Evolutionary conservation across 1,140 invertebrate species (phyloP).

Genomic region (Drosophila burlai): DNA sequence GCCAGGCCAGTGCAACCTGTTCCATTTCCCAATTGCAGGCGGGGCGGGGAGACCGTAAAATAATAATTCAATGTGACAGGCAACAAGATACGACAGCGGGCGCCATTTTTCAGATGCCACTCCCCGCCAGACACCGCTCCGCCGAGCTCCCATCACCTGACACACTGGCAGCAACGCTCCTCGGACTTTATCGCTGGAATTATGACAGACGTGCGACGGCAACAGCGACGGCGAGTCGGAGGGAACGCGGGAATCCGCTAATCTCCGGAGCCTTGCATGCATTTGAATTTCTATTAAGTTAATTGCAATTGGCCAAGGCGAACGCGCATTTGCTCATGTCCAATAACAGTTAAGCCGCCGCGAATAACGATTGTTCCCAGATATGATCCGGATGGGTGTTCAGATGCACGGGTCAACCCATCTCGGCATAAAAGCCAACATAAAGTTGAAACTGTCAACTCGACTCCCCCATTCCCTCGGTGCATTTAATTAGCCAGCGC

Average conservation of each 20-base stretch:
- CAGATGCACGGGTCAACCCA: conserved; percentile 26
- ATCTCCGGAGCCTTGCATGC: conserved; percentile 64
- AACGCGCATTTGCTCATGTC: conserved; percentile 53
- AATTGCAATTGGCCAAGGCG: conserved; percentile 63
- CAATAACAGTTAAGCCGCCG: conserved; percentile 58
- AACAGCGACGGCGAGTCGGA: background rate
- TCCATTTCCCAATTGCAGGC: conserved; percentile 42
- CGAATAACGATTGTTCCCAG: conserved; percentile 61
- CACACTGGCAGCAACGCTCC: conserved; percentile 9
- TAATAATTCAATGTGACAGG: conserved; percentile 82
- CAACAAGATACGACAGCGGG: conserved; percentile 73
- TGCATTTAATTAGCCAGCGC: conserved; percentile 75
- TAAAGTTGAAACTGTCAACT: conserved; percentile 69
- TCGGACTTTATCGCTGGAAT: conserved; percentile 70
- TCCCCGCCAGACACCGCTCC: conserved; percentile 15
- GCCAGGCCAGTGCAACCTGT: conserved; percentile 53
- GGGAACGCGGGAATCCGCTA: conserved; percentile 27
- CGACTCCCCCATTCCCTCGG: conserved; percentile 24
- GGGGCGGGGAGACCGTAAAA: conserved; percentile 60
- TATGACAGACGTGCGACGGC: conserved; percentile 72
- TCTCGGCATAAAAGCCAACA: conserved; percentile 69
- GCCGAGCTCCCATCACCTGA: conserved; percentile 51
- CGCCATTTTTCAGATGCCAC: conserved; percentile 76
- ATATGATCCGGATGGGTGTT: conserved; percentile 39
- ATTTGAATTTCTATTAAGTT: conserved; percentile 80